These are phyloP conservation scores for Neopelma chrysocephalum DNA, from an alignment of 2,797 vertebrate species.

Conservation along the genomic window DNA sequence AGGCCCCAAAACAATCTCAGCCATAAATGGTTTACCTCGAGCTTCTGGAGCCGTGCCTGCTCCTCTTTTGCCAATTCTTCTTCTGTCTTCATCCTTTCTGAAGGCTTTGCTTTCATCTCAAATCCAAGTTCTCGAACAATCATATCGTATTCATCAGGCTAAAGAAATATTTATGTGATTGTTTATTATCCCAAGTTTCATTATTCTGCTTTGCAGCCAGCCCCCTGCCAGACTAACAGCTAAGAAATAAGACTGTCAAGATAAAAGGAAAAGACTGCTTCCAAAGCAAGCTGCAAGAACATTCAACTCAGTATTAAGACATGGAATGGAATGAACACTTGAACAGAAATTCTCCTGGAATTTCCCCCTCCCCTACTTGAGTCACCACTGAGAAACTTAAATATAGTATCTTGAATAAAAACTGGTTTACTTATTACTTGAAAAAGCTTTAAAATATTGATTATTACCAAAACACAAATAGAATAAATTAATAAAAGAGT, in stretches of 20 bases:
- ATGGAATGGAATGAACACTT: not conserved
- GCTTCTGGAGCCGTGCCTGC: conserved; percentile 81
- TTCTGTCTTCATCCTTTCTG: conserved; percentile 89
- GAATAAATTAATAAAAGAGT: not conserved
- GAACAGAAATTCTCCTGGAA: not conserved
- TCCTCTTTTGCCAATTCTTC: conserved; percentile 90
- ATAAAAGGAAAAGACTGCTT: not conserved
- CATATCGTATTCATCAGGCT: conserved; percentile 92
- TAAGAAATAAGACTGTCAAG: not conserved
- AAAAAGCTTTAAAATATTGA: not conserved
- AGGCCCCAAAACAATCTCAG: not conserved
- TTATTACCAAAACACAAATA: not conserved
- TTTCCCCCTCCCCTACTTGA: not conserved
- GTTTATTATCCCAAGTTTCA: conserved; percentile 26
- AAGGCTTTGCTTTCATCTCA: conserved; percentile 96
- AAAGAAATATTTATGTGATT: conserved; percentile 21
- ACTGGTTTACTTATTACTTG: not conserved
- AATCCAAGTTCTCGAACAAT: conserved; percentile 94
- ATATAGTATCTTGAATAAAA: not conserved
- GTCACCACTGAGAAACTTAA: not conserved
- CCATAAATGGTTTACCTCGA: conserved; percentile 81
- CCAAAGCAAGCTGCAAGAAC: not conserved
- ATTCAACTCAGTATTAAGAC: not conserved
- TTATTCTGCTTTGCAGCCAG: conserved; percentile 12
- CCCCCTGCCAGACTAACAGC: not conserved